A percentile compares a stretch with the other conserved stretches of the same genome.
Conservation (phyloP, 2,797 vertebrate genomes). For the Cynopterus sphinx region DNA sequence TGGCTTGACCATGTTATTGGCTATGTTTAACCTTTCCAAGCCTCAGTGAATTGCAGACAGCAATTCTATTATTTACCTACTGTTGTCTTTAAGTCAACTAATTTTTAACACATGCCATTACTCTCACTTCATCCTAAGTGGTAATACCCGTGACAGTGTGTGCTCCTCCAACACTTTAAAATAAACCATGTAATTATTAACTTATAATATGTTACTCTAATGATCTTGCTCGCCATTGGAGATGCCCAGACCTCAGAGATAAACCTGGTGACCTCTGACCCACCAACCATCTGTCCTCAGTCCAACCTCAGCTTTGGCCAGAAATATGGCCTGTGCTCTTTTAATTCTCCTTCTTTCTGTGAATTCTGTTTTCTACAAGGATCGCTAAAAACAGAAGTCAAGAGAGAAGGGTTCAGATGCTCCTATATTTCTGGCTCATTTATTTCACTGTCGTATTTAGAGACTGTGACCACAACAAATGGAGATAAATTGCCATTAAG, state of each 20-base stretch:
- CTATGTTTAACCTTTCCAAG: neutral
- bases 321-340: neutral
- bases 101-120: neutral
- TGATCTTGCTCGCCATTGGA: neutral
- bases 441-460: neutral
- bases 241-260: neutral
- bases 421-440: neutral
- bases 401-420: neutral
- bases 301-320: neutral
- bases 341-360: neutral
- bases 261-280: neutral
- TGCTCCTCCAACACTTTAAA: neutral
- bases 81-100: neutral
- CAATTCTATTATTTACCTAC: neutral
- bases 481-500: neutral
- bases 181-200: neutral
- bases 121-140: neutral
- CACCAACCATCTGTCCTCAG: no score
- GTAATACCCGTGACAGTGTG: neutral
- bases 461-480: neutral
- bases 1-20: neutral
- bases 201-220: neutral
- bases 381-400: neutral
- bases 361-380: conserved; percentile 17
- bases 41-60: neutral